phyloP scores from a whole-genome alignment of 2,888 invertebrate genomes.

The Synergus umbraculus region DNA sequence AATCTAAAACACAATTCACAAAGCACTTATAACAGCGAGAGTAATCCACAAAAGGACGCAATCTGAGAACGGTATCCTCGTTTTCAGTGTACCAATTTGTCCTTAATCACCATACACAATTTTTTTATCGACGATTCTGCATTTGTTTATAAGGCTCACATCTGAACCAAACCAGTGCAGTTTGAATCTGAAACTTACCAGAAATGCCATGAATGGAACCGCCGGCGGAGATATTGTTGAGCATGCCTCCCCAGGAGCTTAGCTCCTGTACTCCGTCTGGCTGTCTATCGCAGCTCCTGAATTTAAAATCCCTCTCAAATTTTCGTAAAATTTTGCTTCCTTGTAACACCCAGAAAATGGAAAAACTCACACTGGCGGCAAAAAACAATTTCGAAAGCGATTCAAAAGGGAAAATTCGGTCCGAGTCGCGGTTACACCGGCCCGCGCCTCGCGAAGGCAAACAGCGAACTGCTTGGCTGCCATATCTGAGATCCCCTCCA shows the following conservation, averaged over 20 bases:
- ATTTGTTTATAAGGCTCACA: background rate
- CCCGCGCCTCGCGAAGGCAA: conserved; percentile 75
- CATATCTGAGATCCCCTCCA: conserved; percentile 73
- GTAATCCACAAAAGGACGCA: conserved; percentile 10
- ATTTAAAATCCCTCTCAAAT: conserved; percentile 33
- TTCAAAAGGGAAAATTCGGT: background rate
- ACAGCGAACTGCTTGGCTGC: conserved; percentile 76
- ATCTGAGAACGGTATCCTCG: background rate
- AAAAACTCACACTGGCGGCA: background rate
- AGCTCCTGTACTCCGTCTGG: conserved; percentile 63
- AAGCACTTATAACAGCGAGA: background rate
- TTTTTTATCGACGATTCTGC: background rate
- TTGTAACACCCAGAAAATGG: background rate
- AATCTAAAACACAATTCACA: conserved; percentile 14
- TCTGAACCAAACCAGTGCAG: conserved; percentile 1
- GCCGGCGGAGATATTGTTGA: conserved; percentile 76
- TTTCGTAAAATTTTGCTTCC: conserved; percentile 31
- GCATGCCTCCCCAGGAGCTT: conserved; percentile 75
- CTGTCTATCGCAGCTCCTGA: conserved; percentile 28
- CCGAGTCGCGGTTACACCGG: conserved; percentile 58
- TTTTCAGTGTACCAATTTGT: background rate
- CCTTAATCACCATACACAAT: background rate
- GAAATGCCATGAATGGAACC: conserved; percentile 75
- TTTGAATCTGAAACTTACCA: conserved; percentile 67
- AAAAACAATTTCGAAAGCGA: conserved; percentile 23